Conservation (phyloP, 2,888 invertebrate genomes). For the Leptinotarsa juncta region DNA sequence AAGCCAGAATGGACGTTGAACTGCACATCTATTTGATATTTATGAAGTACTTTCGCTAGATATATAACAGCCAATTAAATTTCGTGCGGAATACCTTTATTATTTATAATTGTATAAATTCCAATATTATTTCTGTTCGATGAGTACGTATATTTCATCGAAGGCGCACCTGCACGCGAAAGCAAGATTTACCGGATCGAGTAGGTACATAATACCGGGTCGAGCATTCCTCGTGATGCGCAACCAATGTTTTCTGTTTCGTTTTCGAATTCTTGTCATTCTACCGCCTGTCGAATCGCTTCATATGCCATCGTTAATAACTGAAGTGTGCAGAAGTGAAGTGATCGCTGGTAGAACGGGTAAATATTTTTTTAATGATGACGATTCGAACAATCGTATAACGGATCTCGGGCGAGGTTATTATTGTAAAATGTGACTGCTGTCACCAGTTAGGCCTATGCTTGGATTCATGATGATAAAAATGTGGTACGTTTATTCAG, state of each 20-base stretch:
- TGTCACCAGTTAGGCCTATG: too few relatives aligned
- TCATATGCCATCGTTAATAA: slow-evolving; percentile 42
- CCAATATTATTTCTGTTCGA: slow-evolving; percentile 19
- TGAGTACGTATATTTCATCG: slow-evolving; percentile 17
- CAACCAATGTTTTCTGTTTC: slow-evolving; percentile 39
- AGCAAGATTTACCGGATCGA: slow-evolving; percentile 18
- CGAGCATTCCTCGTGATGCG: slow-evolving; percentile 35
- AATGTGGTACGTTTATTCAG: too few relatives aligned
- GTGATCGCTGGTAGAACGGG: background rate
- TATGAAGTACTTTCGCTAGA: background rate
- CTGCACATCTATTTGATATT: background rate
- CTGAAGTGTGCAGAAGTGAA: slow-evolving; percentile 20
- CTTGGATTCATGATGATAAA: background rate
- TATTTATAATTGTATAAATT: slow-evolving; percentile 11
- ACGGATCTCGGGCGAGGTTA: background rate
- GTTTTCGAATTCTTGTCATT: slow-evolving; percentile 39
- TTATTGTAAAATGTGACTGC: background rate
- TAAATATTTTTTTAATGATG: slow-evolving; percentile 1
- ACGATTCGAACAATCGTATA: background rate
- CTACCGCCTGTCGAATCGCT: slow-evolving; percentile 35
- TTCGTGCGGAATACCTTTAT: slow-evolving; percentile 15
- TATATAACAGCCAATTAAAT: slow-evolving; percentile 14
- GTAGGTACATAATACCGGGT: slow-evolving; percentile 1
- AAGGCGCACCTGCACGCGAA: slow-evolving; percentile 11
- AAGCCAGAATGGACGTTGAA: background rate